Evolutionary conservation across 2,797 vertebrate genomes (phyloP).

Genomic region (Percopsis omiscomaycus): DNA sequence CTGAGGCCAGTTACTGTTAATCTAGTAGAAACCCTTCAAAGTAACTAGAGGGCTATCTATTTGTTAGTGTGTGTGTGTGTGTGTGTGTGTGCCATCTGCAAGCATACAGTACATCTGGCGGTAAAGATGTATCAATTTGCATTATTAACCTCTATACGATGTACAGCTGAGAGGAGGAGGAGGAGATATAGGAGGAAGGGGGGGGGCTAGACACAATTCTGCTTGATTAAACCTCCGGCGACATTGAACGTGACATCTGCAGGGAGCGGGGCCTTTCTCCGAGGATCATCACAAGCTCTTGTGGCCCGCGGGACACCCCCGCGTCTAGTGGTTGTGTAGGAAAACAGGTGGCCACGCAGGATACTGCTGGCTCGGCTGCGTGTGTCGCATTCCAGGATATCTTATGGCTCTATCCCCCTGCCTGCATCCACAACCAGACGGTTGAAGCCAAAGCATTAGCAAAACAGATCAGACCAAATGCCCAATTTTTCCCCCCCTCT

Average conservation of each 20-base stretch:
- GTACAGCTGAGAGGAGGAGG: neutral
- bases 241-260: conserved; percentile 30
- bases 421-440: conserved; percentile 17
- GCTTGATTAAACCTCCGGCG: conserved; percentile 35
- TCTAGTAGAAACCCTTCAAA: neutral
- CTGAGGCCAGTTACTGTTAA: conserved; percentile 7
- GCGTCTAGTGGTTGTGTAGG: conserved; percentile 21
- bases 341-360: conserved; percentile 47
- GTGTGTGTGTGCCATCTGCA: neutral
- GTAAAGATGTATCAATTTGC: too few species aligned
- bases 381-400: conserved; percentile 31
- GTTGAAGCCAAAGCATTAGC: conserved; percentile 41
- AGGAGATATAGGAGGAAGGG: neutral
- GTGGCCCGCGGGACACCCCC: conserved; percentile 14
- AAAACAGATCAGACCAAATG: conserved; percentile 53
- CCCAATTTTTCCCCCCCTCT: conserved; percentile 15
- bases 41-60: conserved; percentile 15
- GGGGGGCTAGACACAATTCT: conserved; percentile 9
- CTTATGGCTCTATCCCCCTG: conserved; percentile 26
- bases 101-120: too few species aligned
- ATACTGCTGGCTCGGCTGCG: conserved; percentile 33
- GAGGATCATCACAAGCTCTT: conserved; percentile 52
- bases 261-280: conserved; percentile 27
- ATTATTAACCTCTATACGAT: too few species aligned
- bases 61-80: neutral